A percentile compares a stretch with the other conserved stretches of the same genome.
phyloP scores from a whole-genome alignment of 2,888 invertebrate species.

The Agriotes lineatus region DNA sequence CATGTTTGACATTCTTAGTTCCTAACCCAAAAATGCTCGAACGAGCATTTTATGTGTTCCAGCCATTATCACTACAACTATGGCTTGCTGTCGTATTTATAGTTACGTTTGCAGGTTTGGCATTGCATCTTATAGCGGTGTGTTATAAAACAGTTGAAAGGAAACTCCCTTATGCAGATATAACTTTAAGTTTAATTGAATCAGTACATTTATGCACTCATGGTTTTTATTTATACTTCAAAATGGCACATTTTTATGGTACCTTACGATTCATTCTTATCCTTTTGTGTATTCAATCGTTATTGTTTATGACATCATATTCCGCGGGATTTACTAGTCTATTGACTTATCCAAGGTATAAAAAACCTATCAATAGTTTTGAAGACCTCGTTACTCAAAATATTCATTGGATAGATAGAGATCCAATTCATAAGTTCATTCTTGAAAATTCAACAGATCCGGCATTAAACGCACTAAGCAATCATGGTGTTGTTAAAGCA shows the following conservation, averaged over 20 bases:
- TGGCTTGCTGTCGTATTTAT: conserved; percentile 29
- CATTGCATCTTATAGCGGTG: not conserved
- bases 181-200: not conserved
- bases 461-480: conserved; percentile 25
- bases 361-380: conserved; percentile 28
- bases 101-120: not conserved
- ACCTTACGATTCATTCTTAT: not conserved
- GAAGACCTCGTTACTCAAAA: conserved; percentile 47
- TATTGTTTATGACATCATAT: conserved; percentile 36
- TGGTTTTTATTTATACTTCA: no score
- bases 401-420: conserved; percentile 44
- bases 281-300: conserved; percentile 16
- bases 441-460: conserved; percentile 32
- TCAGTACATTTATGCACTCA: not conserved
- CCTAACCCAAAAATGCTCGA: conserved; percentile 42
- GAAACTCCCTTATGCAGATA: conserved; percentile 12
- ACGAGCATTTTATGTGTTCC: conserved; percentile 25
- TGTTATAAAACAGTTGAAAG: not conserved
- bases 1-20: conserved; percentile 47
- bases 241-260: not conserved
- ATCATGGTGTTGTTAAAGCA: not conserved
- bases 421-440: conserved; percentile 8
- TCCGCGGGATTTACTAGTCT: conserved; percentile 39
- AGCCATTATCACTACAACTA: conserved; percentile 16
- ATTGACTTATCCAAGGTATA: conserved; percentile 29